Base-by-base conservation (phyloP, 1,140 invertebrate genomes). In the Cyrtorhinus lividipennis region DNA sequence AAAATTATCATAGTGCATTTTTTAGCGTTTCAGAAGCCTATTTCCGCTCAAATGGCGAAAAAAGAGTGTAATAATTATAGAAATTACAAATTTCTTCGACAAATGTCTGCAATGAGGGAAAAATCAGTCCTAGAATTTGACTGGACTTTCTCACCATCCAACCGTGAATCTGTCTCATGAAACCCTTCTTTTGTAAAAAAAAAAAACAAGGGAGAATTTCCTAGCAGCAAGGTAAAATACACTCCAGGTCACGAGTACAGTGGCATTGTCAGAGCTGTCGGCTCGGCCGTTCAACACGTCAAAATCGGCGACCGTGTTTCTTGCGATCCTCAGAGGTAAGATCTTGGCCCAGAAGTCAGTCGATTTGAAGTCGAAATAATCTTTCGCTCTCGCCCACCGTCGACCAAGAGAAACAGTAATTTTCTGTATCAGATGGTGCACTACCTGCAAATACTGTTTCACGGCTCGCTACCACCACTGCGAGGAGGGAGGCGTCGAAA, bases 201-300 rank as follows among this genome's bases (percentile, higher is more conserved):
- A n/a, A n/a, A n/a, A n/a, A n/a, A n/a, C n/a, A n/a, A 63, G 66
- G 63, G 62, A 53, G 30, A 61, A 59, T 68, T 68, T 62, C 62
- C 1, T 56, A 61, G 48, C 27, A 23, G 27, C 13, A 46, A 66
- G 24, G 46, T 44, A 10, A 60, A 61, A 70, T 85, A 65, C 59
- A 64, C 66, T 13, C 48, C 63, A 15, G 85, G 85, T 0, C 85
- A 88, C 68, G 86, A 88, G 72, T 85, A 86, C 67, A 79, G 79
- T 59, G 86, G 85, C 0, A 74, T 73, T 0, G 74, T 87, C 0
- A 70, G 76, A 23, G 76, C 79, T 5, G 71, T 81, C 1, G 86
- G 85, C 2, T 67, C 73, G 18, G 69, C 71, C 1, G 80, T 83
- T 0, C 80, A 71, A 1, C 72, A 72, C 23, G 76, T 87, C 44